Percentiles rank a stretch among this genome's conserved stretches.
phyloP scores from a whole-genome alignment of 2,113 vertebrate species.

The Chionis minor region DNA sequence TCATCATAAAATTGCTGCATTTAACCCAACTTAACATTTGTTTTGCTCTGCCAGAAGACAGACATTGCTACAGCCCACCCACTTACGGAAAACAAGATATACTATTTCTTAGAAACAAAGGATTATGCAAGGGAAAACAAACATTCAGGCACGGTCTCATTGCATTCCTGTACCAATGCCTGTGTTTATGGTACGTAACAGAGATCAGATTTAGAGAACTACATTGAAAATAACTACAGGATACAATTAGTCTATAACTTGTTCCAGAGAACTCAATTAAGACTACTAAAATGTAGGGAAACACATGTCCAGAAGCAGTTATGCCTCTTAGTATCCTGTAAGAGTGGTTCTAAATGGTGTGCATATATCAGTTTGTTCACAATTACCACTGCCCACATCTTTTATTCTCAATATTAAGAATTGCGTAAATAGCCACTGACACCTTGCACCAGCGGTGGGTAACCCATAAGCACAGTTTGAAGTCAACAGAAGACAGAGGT shows the following conservation, averaged over 20 bases:
- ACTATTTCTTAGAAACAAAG: neutral
- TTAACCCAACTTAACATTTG: neutral
- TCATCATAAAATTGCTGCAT: neutral
- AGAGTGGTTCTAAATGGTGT: fast-evolving
- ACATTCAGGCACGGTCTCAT: neutral
- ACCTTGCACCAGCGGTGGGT: neutral
- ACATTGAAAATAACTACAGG: neutral
- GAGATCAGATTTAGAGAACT: neutral
- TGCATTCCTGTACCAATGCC: neutral
- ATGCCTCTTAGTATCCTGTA: fast-evolving
- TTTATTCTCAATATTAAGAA: neutral
- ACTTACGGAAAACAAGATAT: neutral
- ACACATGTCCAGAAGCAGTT: neutral
- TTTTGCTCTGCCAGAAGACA: neutral
- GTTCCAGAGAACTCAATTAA: neutral
- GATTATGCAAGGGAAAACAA: neutral
- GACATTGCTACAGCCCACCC: neutral
- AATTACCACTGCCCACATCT: neutral
- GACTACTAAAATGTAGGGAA: neutral
- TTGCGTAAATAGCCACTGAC: neutral
- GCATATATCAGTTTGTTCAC: neutral
- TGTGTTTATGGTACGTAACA: neutral
- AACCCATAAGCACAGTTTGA: neutral
- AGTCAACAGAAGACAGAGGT: neutral
- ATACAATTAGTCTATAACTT: neutral